Evolutionary conservation across 2,888 invertebrate genomes (phyloP).

Genomic region (Tiphia femorata): DNA sequence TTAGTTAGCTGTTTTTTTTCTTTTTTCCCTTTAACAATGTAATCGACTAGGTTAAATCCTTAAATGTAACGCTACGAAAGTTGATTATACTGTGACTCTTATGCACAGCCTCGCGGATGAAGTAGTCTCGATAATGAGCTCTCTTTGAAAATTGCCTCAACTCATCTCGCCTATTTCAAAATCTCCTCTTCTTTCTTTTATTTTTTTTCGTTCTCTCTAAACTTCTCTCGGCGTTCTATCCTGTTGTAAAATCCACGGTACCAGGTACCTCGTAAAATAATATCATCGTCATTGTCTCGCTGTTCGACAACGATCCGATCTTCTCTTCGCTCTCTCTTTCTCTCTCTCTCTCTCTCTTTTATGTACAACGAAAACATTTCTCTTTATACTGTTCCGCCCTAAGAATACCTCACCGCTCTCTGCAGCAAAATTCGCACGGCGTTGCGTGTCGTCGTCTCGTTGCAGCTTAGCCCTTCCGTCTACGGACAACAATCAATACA

Average conservation of each 20-base stretch:
- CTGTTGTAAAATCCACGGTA: no score
- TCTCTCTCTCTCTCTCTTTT: slow-evolving; percentile 4
- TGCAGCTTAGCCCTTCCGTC: neutral
- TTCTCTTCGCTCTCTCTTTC: neutral
- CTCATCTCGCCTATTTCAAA: slow-evolving; percentile 13
- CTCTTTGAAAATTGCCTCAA: no score
- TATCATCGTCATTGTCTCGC: no score
- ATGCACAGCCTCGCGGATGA: slow-evolving; percentile 61
- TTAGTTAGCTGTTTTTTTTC: no score
- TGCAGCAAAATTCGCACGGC: no score
- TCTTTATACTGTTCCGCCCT: no score
- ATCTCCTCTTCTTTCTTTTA: neutral
- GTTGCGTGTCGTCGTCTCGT: neutral
- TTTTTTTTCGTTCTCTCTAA: neutral
- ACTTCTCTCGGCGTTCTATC: neutral
- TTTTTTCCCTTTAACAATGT: slow-evolving; percentile 61
- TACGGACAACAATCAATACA: no score
- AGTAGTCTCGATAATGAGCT: slow-evolving; percentile 37
- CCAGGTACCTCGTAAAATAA: no score
- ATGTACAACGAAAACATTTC: neutral
- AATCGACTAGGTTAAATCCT: slow-evolving; percentile 48
- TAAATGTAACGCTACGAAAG: slow-evolving; percentile 49
- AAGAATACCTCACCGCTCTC: no score
- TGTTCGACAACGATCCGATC: no score
- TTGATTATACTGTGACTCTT: slow-evolving; percentile 58